A percentile compares a stretch with the other conserved stretches of the same genome.
Evolutionary conservation across 92 coral and sea anemone species (phyloP).

Genomic region (Porites evermanni): DNA sequence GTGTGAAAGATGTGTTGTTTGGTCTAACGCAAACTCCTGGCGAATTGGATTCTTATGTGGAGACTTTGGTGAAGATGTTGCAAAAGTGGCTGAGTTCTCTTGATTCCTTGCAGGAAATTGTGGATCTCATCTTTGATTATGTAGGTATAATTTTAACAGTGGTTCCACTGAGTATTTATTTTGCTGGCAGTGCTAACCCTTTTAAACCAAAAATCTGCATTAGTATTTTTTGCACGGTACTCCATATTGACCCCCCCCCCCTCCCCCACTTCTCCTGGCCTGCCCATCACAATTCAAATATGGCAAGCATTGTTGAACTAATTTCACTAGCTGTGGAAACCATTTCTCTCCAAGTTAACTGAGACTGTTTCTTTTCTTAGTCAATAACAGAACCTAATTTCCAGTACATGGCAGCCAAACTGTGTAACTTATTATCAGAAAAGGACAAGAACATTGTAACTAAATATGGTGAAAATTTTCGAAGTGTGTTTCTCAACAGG

Average conservation of each 20-base stretch:
- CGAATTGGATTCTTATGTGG: constrained; percentile 45
- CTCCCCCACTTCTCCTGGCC: too few relatives aligned
- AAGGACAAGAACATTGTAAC: constrained; percentile 17
- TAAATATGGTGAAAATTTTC: constrained; percentile 44
- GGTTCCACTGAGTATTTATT: too few relatives aligned
- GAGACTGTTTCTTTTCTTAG: constrained; percentile 17
- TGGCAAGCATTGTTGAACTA: too few relatives aligned
- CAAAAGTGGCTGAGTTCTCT: constrained; percentile 19
- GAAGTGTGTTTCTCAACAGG: constrained; percentile 67
- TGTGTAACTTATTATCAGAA: constrained; percentile 58
- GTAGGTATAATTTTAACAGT: not conserved
- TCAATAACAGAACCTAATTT: constrained; percentile 69
- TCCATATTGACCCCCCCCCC: too few relatives aligned
- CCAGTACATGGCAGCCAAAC: constrained; percentile 85
- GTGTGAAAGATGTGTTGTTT: constrained; percentile 66
- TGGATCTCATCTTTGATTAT: constrained; percentile 47
- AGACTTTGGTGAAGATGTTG: constrained; percentile 35
- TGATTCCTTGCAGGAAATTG: constrained; percentile 28
- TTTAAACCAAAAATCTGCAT: too few relatives aligned
- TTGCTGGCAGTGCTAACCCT: too few relatives aligned
- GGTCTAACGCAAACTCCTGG: constrained; percentile 67
- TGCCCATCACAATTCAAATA: too few relatives aligned
- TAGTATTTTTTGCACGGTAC: too few relatives aligned
- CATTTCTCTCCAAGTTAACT: too few relatives aligned
- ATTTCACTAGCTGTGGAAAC: too few relatives aligned